Evolutionary conservation across 2,797 vertebrate species (phyloP), one percentile per base, ranked within the genome.

Genomic region (Premnoplex brunnescens): DNA sequence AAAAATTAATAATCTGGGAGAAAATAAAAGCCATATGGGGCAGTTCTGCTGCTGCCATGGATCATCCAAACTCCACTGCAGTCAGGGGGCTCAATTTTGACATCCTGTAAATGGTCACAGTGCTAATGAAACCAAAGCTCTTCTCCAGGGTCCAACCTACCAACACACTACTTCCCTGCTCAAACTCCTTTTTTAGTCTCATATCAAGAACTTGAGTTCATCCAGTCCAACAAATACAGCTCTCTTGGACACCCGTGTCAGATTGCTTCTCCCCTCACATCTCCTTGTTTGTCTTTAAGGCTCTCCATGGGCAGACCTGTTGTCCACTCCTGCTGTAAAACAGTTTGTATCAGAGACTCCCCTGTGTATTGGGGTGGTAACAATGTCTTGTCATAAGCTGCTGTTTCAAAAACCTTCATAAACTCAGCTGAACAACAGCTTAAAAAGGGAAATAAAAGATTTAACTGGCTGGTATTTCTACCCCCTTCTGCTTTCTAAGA

Each of bases 401-500:
- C 36, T 91, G 54, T 89, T 96, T 87, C 86, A 96, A 89, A 94
- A 94, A 60, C 8, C 77, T 95, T 97, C 96, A 97, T 97, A 97
- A 97, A 96, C 84, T 89, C 10, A 1, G 69, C 88, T 85, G 74
- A 95, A 58, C 74, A 96, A 96, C 92, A 95, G 36, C 21, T 85
- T 79, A 48, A 69, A 85, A 93, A 83, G 93, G 54, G 62, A 96
- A 96, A 93, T 77, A 91, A 90, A 92, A 83, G 17, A 89, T 94
- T 97, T 95, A 95, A 96, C 26, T 64, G 67, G 63, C 78, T 92
- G 93, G 80, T 86, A 94, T 94, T 97, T 92, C 68, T 95, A 91
- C 84, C 81, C 92, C 69, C 85, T 91, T 91, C 84, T 97, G 95
- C 95, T 97, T 97, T 95, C 95, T 97, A 95, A 94, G 96, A 97